Evolutionary conservation across 2,888 invertebrate genomes (phyloP), one percentile per base, ranked within the genome.

Genomic region (Ophion costatus): DNA sequence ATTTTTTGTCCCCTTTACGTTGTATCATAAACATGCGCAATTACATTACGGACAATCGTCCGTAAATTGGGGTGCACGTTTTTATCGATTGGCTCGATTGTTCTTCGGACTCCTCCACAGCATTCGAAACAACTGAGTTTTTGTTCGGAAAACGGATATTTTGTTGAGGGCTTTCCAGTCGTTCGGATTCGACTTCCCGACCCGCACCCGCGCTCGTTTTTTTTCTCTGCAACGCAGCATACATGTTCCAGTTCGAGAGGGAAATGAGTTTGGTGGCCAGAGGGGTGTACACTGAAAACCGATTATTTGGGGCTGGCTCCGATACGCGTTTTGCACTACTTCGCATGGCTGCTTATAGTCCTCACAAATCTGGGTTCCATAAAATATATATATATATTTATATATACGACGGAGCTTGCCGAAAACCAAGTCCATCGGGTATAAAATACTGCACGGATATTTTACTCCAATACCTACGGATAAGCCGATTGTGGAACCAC

Each of bases 141-240:
- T 76, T 80, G 79, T 66, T 57, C 22, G 38, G 33, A 20, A 63
- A 75, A 75, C 64, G 56, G 38, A 29, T 57, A 70, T 85, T 84
- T 82, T 85, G 76, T 82, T 73, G 67, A 45, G 24, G 61, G 42
- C 63, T 85, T 85, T 85, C 76, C 82, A 82, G 66, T 67, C 79
- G 81, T 84, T 69, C 66, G 56, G 63, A 67, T 76, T 82, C 79
- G 76, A 79, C 80, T 82, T 80, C 29, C 57, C 71, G 56, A 51
- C 59, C 33, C 11, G 38, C 38, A 24, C n/a, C 20, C 1, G 33
- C 22, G 1, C 9, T 14, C 20, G 14, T 42, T 79, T 61, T 73
- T 66, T 70, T 51, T 70, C 70, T 67, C 75, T 71, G 59, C 24
- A 29, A 10, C 51, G 17, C 22, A 6, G 4, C 17, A 10, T 69